These are phyloP conservation scores for Diabrotica balteata DNA, from an alignment of 2,888 invertebrate species.

Conservation along the genomic window DNA sequence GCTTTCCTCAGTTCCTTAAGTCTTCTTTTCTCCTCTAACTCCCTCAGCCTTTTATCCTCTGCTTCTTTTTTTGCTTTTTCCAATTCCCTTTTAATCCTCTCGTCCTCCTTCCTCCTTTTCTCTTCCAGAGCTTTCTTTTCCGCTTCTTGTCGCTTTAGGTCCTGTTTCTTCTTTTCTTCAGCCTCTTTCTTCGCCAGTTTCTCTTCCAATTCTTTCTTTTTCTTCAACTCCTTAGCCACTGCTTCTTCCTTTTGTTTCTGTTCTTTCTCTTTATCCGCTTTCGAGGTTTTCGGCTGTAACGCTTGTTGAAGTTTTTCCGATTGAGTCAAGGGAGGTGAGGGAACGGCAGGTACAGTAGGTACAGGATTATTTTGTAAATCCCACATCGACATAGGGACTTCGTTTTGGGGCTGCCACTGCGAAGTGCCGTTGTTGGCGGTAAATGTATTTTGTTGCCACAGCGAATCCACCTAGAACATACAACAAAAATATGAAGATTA, in stretches of 20 bases:
- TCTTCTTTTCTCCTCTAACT: constrained; percentile 64
- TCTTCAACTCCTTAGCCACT: constrained; percentile 62
- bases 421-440: constrained; percentile 40
- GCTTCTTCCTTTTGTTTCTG: constrained; percentile 52
- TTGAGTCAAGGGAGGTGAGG: constrained; percentile 32
- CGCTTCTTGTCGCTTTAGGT: constrained; percentile 63
- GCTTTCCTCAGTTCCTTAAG: constrained; percentile 59
- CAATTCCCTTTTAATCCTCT: constrained; percentile 63
- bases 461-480: constrained; percentile 46
- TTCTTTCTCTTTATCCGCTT: constrained; percentile 44
- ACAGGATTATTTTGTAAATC: constrained; percentile 46
- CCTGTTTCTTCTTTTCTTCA: constrained; percentile 63
- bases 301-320: constrained; percentile 39
- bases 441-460: constrained; percentile 57
- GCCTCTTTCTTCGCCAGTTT: constrained; percentile 62
- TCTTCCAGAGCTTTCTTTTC: constrained; percentile 64
- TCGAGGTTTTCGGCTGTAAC: constrained; percentile 33
- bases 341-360: constrained; percentile 22
- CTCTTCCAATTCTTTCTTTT: constrained; percentile 61
- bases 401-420: constrained; percentile 48
- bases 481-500: too few relatives aligned
- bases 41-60: constrained; percentile 61
- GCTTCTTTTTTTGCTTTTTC: constrained; percentile 62
- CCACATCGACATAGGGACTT: constrained; percentile 55
- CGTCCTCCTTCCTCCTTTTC: constrained; percentile 64